Conservation (phyloP, 2,797 vertebrate species). For the Synanceia verrucosa region DNA sequence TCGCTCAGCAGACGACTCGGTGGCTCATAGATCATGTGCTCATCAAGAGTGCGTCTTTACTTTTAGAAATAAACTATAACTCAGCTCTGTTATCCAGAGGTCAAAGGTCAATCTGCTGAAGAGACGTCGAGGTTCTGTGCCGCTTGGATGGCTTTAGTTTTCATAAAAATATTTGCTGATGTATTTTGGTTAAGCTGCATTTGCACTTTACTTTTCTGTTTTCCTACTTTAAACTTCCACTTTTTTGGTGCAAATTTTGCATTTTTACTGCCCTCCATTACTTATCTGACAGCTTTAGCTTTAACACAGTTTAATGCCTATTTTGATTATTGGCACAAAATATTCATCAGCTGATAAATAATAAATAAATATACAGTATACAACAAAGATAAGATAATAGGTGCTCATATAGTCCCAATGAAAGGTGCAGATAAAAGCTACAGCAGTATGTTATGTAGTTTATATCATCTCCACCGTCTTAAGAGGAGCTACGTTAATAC, state of each 20-base stretch:
- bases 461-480: not conserved
- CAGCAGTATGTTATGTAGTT: not conserved
- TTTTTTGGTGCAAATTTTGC: not conserved
- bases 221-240: not conserved
- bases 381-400: no score
- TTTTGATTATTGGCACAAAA: not conserved
- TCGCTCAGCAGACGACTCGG: not conserved
- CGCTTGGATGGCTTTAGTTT: not conserved
- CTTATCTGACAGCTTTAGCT: not conserved
- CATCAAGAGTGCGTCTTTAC: slow-evolving; percentile 9
- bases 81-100: not conserved
- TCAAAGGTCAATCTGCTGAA: slow-evolving; percentile 1
- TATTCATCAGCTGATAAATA: not conserved
- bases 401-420: no score
- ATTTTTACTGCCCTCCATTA: not conserved
- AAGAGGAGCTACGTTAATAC: no score
- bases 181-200: not conserved
- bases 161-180: not conserved
- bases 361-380: not conserved
- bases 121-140: not conserved
- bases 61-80: no score
- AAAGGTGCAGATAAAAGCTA: no score
- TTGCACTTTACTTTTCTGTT: not conserved
- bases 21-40: slow-evolving; percentile 14
- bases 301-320: no score